Evolutionary conservation across 2,888 invertebrate genomes (phyloP).

Genomic region (Chrysodeixis includens): DNA sequence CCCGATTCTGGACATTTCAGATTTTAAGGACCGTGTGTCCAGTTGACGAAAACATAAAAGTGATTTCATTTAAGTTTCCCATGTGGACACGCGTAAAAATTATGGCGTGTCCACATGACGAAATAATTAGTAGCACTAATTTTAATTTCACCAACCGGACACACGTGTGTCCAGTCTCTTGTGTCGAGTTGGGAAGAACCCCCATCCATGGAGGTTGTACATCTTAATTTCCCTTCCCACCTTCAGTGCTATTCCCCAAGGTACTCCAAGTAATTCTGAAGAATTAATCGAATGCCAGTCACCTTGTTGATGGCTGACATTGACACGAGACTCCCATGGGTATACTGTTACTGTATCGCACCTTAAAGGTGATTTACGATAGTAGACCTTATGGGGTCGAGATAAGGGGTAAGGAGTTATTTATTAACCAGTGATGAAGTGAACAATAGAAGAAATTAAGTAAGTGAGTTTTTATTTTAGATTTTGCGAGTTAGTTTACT

Average conservation of each 20-base stretch:
- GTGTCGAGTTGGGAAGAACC: too few species aligned
- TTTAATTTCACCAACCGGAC: too few species aligned
- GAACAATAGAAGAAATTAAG: neutral
- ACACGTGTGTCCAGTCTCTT: too few species aligned
- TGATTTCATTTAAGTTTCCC: too few species aligned
- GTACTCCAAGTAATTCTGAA: neutral
- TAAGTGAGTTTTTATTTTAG: neutral
- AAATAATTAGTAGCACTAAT: too few species aligned
- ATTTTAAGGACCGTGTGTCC: too few species aligned
- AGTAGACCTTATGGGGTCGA: neutral
- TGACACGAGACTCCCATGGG: neutral
- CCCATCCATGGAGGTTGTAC: neutral
- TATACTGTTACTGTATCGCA: neutral
- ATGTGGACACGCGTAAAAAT: too few species aligned
- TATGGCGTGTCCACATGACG: too few species aligned
- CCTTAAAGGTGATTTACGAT: neutral
- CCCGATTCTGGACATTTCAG: too few species aligned
- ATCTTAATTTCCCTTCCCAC: neutral
- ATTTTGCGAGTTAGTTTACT: neutral
- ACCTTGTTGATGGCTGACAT: conserved; percentile 14
- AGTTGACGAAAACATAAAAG: too few species aligned
- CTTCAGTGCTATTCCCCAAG: neutral
- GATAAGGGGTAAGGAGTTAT: neutral
- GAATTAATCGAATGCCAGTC: conserved; percentile 20
- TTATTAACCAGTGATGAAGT: neutral